Evolutionary conservation across 2,888 invertebrate species (phyloP), one percentile per base, ranked within the genome.

Genomic region (Stenchaetothrips biformis): DNA sequence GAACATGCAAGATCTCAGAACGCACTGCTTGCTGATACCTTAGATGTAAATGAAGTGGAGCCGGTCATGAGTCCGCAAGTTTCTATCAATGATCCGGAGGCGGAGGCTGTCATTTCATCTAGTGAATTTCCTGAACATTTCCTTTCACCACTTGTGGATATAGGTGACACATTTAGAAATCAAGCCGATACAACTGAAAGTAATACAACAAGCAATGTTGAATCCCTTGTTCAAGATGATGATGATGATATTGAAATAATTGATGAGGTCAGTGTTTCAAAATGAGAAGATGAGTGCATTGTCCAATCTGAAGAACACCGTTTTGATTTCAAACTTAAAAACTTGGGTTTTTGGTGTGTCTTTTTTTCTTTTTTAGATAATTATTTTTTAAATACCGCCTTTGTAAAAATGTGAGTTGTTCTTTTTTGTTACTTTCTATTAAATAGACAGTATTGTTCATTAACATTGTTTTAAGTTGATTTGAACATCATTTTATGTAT

Each of bases 161-260:
- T 37, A 4, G 21, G 67, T 1, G 8, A 25, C 21, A 0, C 25
- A 9, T 67, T n/a, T n/a, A 7, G 21, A n/a, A 7, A 4, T 25
- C 25, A 25, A 25, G 37, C 37, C 4, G 37, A 37, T 74, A 21
- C n/a, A 25, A 7, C 8, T 21, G 8, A 8, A 13, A 53, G 53
- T 74, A 25, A 11, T 67, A 7, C 11, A 74, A 11, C 21, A 25
- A 74, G 21, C 21, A 21, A 21, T 67, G 8, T 3, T 25, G 21
- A 37, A 37, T 37, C 37, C 37, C 37, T 21, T 74, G 25, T 9
- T 74, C 3, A 25, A 25, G 25, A 21, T 67, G 9, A 21, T n/a
- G 21, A 67, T 25, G 67, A 74, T 74, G 67, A 74, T 7, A 74
- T 74, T 8, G 67, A 74, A 74, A 74, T 74, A 25, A 74, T 74